phyloP scores from a whole-genome alignment of 2,888 invertebrate genomes.

The Thereva unica region DNA sequence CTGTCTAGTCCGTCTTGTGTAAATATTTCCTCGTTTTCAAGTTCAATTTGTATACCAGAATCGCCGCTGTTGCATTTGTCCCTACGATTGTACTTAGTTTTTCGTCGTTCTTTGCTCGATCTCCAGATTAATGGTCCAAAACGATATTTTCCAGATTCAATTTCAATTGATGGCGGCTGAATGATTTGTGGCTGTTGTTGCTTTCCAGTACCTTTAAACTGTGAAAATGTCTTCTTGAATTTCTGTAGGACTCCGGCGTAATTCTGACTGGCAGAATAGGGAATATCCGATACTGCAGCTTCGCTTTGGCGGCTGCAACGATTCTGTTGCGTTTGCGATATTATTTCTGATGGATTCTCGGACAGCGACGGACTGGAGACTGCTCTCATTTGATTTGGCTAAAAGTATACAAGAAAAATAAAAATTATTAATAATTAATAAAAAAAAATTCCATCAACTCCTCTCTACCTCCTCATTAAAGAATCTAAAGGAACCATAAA shows the following conservation, averaged over 20 bases:
- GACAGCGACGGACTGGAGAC: slow-evolving; percentile 57
- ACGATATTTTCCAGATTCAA: slow-evolving; percentile 57
- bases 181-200: slow-evolving; percentile 39
- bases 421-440: background rate
- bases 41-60: slow-evolving; percentile 73
- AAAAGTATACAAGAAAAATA: slow-evolving; percentile 41
- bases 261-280: slow-evolving; percentile 41
- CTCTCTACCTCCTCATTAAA: slow-evolving; percentile 22
- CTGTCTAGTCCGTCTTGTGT: slow-evolving; percentile 31
- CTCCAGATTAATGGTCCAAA: slow-evolving; percentile 75
- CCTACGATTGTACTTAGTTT: slow-evolving; percentile 69
- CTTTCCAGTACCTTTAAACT: slow-evolving; percentile 51
- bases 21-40: slow-evolving; percentile 56
- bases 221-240: slow-evolving; percentile 71
- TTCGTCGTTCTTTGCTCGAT: slow-evolving; percentile 71
- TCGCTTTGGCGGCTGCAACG: slow-evolving; percentile 25
- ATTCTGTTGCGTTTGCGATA: slow-evolving; percentile 30
- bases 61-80: slow-evolving; percentile 76
- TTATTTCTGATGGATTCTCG: slow-evolving; percentile 46
- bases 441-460: slow-evolving; percentile 1
- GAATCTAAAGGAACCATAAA: slow-evolving; percentile 25
- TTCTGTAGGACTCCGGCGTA: slow-evolving; percentile 69
- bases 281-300: slow-evolving; percentile 34
- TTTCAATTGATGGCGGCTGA: slow-evolving; percentile 20
- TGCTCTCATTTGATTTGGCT: slow-evolving; percentile 56